Evolutionary conservation across 2,888 invertebrate species (phyloP), one percentile per base, ranked within the genome.

Genomic region (Hemaris fuciformis): DNA sequence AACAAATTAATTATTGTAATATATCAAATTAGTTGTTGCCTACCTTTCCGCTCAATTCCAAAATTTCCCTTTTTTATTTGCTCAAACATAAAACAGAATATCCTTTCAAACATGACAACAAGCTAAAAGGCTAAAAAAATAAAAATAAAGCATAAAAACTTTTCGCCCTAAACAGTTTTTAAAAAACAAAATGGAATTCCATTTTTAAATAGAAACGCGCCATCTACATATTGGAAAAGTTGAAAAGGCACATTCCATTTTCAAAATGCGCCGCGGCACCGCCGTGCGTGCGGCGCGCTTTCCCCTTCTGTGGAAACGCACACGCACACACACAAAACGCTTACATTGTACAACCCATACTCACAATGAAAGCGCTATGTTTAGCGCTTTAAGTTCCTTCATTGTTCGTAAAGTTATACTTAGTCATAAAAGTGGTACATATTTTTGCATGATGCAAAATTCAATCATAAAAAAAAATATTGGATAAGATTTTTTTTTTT

Each of bases 221-320:
- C 75, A 73, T 83, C 76, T 75, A 70, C 77, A 80, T 83, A 81
- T 83, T 83, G 80, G 76, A 85, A 86, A 85, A 84, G 81, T 83
- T 81, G 72, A 80, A 87, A 86, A 81, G 68, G 79, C 60, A 82
- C 80, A 83, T 87, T 88, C 86, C 82, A 84, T 87, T 89, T 88
- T 85, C 78, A 79, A 88, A 88, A 80, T 81, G 80, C 80, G 75
- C 75, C 77, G 79, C 60, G 38, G 74, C 76, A 64, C 67, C 66
- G 73, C 77, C 76, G 79, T 78, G 79, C 81, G 81, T 80, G 76
- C 77, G 77, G 76, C 75, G 73, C 75, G 84, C 79, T 87, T 87
- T 87, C 87, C 86, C 85, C 86, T 85, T 83, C 83, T 74, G 80
- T 77, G 80, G 66, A 81, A 83, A 79, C 38, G 62, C 64, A 42